These are phyloP conservation scores for Heteromyza rotundicornis DNA, from an alignment of 2,888 invertebrate genomes.

Conservation along the genomic window DNA sequence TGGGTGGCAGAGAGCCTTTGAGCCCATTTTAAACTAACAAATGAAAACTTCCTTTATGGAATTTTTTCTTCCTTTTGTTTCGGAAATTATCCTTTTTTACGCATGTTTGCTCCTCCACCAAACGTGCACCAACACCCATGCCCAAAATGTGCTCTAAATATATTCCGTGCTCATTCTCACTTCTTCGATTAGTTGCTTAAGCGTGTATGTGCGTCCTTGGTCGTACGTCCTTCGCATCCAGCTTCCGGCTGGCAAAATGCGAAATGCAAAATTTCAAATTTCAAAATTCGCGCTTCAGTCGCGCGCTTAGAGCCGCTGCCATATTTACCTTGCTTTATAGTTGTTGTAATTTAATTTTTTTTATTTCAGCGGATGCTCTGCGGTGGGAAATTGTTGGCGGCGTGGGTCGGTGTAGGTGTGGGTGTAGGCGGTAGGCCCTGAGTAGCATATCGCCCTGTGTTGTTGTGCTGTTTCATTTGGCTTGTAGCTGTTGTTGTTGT, in stretches of 20 bases:
- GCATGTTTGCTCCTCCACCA: conserved; percentile 20
- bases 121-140: background rate
- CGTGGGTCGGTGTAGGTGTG: background rate
- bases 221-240: background rate
- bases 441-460: background rate
- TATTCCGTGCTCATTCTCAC: background rate
- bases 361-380: background rate
- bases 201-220: background rate
- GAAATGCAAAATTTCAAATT: too few species aligned
- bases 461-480: conserved; percentile 1
- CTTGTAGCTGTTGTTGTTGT: conserved; percentile 3
- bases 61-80: background rate
- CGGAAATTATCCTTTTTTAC: conserved; percentile 28
- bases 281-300: background rate
- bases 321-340: conserved; percentile 21
- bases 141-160: too few species aligned
- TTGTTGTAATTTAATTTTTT: conserved; percentile 23
- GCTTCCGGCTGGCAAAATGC: background rate
- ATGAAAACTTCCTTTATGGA: conserved; percentile 29
- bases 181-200: background rate
- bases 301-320: background rate
- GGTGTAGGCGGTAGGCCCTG: background rate
- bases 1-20: conserved; percentile 1
- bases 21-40: conserved; percentile 29
- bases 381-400: background rate